These are phyloP conservation scores for Eurosta solidaginis DNA, from an alignment of 1,140 invertebrate genomes.

Conservation along the genomic window DNA sequence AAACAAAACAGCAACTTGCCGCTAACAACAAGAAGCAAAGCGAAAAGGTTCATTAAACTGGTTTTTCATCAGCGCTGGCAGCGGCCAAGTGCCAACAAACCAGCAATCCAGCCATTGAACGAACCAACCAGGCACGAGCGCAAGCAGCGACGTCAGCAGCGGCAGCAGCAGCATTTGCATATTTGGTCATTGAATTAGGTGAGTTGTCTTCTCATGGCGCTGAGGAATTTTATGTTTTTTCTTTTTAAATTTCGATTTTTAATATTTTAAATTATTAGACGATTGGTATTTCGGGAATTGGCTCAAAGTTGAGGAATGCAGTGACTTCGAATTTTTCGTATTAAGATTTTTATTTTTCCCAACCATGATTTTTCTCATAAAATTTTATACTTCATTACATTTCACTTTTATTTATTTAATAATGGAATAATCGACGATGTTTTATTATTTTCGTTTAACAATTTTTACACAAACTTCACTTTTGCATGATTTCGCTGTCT, in stretches of 20 bases:
- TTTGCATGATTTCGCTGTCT: not conserved
- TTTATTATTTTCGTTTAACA: not conserved
- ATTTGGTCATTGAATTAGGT: constrained; percentile 13
- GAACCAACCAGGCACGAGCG: not conserved
- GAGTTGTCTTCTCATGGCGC: constrained; percentile 20
- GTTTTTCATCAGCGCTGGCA: constrained; percentile 41
- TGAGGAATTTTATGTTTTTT: not conserved
- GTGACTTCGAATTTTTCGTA: not conserved
- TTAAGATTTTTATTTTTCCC: no score
- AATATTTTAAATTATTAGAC: constrained; percentile 4
- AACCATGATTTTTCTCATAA: no score
- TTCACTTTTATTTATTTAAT: constrained; percentile 2
- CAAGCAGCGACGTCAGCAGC: constrained; percentile 30
- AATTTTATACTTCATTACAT: no score
- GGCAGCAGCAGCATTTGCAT: constrained; percentile 38
- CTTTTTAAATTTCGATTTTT: not conserved
- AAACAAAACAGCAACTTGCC: not conserved
- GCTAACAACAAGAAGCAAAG: constrained; percentile 28
- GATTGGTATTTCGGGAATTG: constrained; percentile 17
- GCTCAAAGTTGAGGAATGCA: constrained; percentile 17
- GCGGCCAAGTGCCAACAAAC: not conserved
- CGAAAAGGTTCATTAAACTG: constrained; percentile 59
- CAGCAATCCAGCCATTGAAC: not conserved
- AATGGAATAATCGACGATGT: not conserved
- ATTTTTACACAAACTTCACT: not conserved